phyloP scores from a whole-genome alignment of 2,797 vertebrate genomes.

The Macropus fuliginosus region DNA sequence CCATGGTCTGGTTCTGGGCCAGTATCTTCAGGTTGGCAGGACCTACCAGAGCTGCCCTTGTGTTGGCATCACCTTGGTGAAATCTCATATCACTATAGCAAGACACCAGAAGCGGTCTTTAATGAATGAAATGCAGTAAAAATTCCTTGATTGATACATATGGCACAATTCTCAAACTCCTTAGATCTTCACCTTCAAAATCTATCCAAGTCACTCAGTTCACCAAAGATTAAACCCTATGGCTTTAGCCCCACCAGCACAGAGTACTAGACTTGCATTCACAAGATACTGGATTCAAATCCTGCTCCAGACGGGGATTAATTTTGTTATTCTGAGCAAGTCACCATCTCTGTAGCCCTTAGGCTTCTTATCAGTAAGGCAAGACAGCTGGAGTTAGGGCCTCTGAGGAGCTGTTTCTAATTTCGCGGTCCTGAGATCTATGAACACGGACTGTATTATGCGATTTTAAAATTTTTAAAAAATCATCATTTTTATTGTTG shows the following conservation, averaged over 20 bases:
- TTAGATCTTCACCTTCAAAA: conserved; percentile 44
- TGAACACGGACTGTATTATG: background rate
- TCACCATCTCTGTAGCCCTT: background rate
- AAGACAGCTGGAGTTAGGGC: too few relatives aligned
- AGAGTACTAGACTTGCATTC: background rate
- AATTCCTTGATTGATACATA: background rate
- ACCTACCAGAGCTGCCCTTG: background rate
- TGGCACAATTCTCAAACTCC: background rate
- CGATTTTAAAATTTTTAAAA: background rate
- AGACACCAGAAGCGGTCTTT: background rate
- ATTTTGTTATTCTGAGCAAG: background rate
- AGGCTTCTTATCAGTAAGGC: background rate
- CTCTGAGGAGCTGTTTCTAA: background rate
- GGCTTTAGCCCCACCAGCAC: background rate
- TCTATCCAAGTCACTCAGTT: conserved; percentile 15
- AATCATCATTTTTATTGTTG: background rate
- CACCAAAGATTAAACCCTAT: background rate
- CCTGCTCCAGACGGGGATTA: background rate
- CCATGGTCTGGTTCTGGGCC: background rate
- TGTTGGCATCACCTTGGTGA: background rate
- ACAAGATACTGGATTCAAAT: background rate
- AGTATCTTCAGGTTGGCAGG: background rate
- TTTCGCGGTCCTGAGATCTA: background rate
- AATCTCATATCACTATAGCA: background rate
- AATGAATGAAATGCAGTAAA: background rate